Conservation (phyloP, 2,113 vertebrate species). For the Platichthys stellatus region DNA sequence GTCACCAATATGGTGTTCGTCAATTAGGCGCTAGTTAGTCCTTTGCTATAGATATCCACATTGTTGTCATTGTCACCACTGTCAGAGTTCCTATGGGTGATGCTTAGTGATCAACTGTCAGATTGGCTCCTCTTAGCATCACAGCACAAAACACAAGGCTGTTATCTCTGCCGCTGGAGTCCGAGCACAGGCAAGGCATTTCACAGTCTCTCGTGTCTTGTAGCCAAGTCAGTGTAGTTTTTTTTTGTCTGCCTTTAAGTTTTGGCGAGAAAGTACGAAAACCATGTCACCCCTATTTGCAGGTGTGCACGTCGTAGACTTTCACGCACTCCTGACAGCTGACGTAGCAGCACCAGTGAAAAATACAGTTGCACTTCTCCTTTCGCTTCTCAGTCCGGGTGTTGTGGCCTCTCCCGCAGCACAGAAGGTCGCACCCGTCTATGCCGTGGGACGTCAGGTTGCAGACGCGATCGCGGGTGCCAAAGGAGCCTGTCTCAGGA, state of each 20-base stretch:
- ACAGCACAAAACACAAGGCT: constrained; percentile 29
- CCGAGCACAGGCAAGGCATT: constrained; percentile 23
- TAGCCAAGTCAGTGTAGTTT: constrained; percentile 27
- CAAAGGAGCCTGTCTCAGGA: constrained; percentile 96
- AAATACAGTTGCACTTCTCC: constrained; percentile 98
- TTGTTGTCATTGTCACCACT: constrained; percentile 18
- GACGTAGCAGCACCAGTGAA: constrained; percentile 99
- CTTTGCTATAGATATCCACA: constrained; percentile 17
- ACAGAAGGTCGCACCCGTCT: constrained; percentile 96
- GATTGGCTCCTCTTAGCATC: constrained; percentile 51
- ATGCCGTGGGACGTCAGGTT: constrained; percentile 98
- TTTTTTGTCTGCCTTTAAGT: constrained; percentile 35
- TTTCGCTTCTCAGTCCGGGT: constrained; percentile 96
- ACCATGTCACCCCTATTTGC: constrained; percentile 85
- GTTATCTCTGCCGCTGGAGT: constrained; percentile 32
- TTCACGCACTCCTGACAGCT: constrained; percentile 97
- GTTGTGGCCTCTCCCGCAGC: constrained; percentile 97
- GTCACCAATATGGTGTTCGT: constrained; percentile 79
- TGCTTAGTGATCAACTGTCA: constrained; percentile 18
- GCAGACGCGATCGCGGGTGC: constrained; percentile 93
- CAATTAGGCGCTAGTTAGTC: constrained; percentile 18
- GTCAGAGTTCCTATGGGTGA: constrained; percentile 20
- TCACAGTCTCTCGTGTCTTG: constrained; percentile 46
- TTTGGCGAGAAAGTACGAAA: constrained; percentile 34
- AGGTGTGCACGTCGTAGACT: constrained; percentile 96